Evolutionary conservation across 2,797 vertebrate genomes (phyloP).

Genomic region (Microchirus variegatus): DNA sequence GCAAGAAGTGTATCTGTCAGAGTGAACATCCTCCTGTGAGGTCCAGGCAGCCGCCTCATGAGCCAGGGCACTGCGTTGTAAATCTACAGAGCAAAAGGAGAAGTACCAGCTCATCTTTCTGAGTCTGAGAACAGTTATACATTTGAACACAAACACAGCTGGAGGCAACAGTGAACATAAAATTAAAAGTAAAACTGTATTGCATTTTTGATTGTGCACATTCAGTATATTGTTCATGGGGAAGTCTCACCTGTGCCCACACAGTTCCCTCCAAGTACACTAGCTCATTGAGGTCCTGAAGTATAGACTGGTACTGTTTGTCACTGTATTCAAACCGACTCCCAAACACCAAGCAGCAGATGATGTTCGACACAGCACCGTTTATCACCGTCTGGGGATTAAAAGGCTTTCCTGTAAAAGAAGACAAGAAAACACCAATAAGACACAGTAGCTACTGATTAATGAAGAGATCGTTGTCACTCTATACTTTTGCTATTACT

Average conservation of each 20-base stretch:
- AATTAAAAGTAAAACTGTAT: too few species aligned
- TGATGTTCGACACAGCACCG: conserved; percentile 73
- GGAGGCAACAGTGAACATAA: too few species aligned
- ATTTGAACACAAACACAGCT: too few species aligned
- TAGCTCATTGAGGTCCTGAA: conserved; percentile 39
- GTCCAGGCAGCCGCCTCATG: conserved; percentile 72
- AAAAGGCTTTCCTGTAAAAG: conserved; percentile 57
- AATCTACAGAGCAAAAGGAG: conserved; percentile 35
- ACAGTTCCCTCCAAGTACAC: conserved; percentile 26
- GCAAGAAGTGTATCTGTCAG: conserved; percentile 14
- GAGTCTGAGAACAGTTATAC: too few species aligned
- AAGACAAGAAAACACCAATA: background rate
- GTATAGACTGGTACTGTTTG: conserved; percentile 36
- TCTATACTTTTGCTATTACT: too few species aligned
- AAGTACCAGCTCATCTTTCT: background rate
- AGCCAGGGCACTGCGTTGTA: conserved; percentile 67
- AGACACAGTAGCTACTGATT: background rate
- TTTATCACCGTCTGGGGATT: conserved; percentile 39
- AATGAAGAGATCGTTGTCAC: background rate
- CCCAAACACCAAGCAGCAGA: conserved; percentile 74
- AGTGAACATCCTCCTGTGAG: conserved; percentile 53
- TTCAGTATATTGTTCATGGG: background rate
- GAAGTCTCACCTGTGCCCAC: conserved; percentile 48
- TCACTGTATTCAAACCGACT: conserved; percentile 71
- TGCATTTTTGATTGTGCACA: too few species aligned